Evolutionary conservation across 2,797 vertebrate species (phyloP), one percentile per base, ranked within the genome.

Genomic region (Crenuchus spilurus): DNA sequence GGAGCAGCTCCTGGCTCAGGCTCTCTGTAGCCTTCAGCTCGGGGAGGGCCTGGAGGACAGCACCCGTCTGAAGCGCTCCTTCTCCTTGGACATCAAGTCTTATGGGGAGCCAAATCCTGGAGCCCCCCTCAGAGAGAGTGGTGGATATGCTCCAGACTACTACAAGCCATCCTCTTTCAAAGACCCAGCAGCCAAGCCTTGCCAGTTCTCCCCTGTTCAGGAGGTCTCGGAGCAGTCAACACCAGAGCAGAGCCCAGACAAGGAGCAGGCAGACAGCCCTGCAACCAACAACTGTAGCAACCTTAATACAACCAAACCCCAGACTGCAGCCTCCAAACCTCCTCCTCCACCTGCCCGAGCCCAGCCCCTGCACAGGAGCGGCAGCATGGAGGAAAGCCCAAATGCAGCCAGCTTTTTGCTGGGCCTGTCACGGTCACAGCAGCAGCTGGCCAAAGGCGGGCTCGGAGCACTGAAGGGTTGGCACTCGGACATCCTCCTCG

Each of bases 31-130:
- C 35, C 91, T 98, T 42, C 93, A 93, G 20, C 84, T 97, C 30
- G 81, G 90, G 0, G 94, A 96, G 6, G 90, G 84, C 11, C 73
- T 90, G 0, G 95, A 96, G 24, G 97, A 98, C 84, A 94, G 82
- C 80, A 89, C 83, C 69, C 90, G 92, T 16, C 91, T 97, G 60
- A 97, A 98, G 65, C 96, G 96, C 4, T 97, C 95, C 66, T 98
- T 98, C 72, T 98, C 96, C 1, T 77, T 98, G 88, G 96, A 99
- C 71, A 97, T 98, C 83, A 97, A 96, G 76, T 93, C 96, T 0
- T 95, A 90, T 24, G 90, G 92, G 0, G 87, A 93, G 4, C 54
- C 88, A 0, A 81, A 83, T 63, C 74, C 1, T 44, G 84, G 85
- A 0, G 13, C 63, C 26, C 65, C 93, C 0, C 86, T 92, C 46